phyloP scores from a whole-genome alignment of 1,140 invertebrate species.

The Dreissena rostriformis region DNA sequence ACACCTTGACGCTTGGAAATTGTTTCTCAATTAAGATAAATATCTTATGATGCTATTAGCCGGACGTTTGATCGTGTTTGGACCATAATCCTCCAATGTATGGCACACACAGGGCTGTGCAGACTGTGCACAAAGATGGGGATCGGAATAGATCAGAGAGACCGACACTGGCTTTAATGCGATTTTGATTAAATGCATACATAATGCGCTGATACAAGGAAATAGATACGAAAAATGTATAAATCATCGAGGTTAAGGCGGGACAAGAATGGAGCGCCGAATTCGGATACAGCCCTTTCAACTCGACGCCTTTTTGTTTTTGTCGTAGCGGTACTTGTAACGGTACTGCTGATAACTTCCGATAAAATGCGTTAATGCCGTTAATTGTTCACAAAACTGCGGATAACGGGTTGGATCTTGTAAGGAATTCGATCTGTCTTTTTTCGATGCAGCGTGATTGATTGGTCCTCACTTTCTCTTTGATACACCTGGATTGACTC shows the following conservation, averaged over 20 bases:
- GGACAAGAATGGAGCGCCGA: constrained; percentile 28
- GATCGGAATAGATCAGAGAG: too few species aligned
- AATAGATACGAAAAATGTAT: constrained; percentile 26
- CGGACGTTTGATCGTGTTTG: too few species aligned
- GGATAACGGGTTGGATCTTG: constrained; percentile 8
- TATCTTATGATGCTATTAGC: too few species aligned
- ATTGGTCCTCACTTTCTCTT: too few species aligned
- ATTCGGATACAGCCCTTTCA: constrained; percentile 46
- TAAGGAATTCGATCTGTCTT: too few species aligned
- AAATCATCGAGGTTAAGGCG: constrained; percentile 38
- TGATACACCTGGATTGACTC: too few species aligned
- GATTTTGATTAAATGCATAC: constrained; percentile 49
- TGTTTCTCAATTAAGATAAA: too few species aligned
- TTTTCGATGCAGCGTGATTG: too few species aligned
- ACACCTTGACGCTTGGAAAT: too few species aligned
- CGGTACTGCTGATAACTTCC: constrained; percentile 44
- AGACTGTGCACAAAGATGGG: too few species aligned
- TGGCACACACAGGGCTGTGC: too few species aligned
- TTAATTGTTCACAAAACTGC: constrained; percentile 33
- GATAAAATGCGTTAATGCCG: constrained; percentile 45
- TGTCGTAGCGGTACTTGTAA: constrained; percentile 38
- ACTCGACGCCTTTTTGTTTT: constrained; percentile 34
- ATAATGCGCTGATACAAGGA: constrained; percentile 34
- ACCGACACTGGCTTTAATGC: constrained; percentile 19
- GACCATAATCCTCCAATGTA: too few species aligned